Evolutionary conservation across 2,888 invertebrate species (phyloP).

Genomic region (Tenthredo scrophulariae): DNA sequence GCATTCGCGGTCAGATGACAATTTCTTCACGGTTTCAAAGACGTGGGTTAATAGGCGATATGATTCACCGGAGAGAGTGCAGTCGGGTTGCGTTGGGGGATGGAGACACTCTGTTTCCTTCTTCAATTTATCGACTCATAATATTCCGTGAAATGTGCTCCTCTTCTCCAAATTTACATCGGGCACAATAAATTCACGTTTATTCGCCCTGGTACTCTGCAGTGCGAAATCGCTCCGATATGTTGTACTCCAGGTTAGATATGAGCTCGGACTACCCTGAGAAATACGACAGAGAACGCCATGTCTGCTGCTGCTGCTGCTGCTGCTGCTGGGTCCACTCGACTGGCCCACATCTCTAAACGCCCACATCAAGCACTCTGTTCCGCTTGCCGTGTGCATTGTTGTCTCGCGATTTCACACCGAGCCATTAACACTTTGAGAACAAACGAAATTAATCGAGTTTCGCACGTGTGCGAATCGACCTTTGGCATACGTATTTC

Average conservation of each 20-base stretch:
- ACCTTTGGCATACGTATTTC: not conserved
- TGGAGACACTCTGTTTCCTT: not conserved
- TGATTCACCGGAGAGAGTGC: slow-evolving; percentile 50
- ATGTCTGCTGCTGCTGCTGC: slow-evolving; percentile 55
- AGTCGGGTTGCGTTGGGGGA: not conserved
- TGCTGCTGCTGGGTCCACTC: slow-evolving; percentile 60
- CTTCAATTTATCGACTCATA: not conserved
- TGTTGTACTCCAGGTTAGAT: slow-evolving; percentile 11
- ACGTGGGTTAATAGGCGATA: slow-evolving; percentile 49
- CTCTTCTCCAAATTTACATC: not conserved
- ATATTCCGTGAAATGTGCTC: not conserved
- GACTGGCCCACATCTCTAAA: slow-evolving; percentile 70
- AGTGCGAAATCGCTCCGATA: not conserved
- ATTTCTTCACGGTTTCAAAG: slow-evolving; percentile 2
- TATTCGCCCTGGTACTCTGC: not conserved
- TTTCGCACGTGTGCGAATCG: slow-evolving; percentile 41
- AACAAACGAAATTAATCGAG: slow-evolving; percentile 65
- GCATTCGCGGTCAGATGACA: slow-evolving; percentile 26
- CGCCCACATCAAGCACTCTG: slow-evolving; percentile 70
- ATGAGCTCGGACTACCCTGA: slow-evolving; percentile 1
- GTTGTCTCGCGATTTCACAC: slow-evolving; percentile 72
- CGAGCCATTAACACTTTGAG: slow-evolving; percentile 72
- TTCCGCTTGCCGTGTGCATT: slow-evolving; percentile 66
- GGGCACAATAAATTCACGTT: not conserved
- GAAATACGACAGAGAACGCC: slow-evolving; percentile 38